A percentile compares a stretch with the other conserved stretches of the same genome.
Evolutionary conservation across 2,888 invertebrate genomes (phyloP).

Genomic region (Ferrisia virgata): DNA sequence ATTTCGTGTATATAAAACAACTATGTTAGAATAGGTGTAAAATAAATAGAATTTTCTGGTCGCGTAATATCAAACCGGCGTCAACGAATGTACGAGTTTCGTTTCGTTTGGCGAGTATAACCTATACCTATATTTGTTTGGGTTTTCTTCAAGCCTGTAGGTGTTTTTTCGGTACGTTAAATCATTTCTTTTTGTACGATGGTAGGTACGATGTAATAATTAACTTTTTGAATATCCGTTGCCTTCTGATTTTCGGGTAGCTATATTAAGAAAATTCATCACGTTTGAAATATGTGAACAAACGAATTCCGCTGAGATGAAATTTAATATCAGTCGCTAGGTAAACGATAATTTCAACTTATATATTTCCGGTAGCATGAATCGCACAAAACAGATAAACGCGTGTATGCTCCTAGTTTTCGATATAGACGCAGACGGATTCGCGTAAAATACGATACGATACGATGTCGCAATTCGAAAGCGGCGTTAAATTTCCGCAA

Average conservation of each 20-base stretch:
- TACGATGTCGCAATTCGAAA: background rate
- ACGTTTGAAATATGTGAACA: background rate
- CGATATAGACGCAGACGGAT: background rate
- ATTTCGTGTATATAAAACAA: constrained; percentile 16
- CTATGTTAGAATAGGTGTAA: constrained; percentile 15
- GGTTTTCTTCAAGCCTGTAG: background rate
- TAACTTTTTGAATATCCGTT: background rate
- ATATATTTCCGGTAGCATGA: background rate
- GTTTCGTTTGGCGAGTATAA: no score
- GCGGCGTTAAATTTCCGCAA: background rate
- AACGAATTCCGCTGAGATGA: background rate
- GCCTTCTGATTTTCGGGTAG: background rate
- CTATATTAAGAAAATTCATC: background rate
- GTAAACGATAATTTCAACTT: background rate
- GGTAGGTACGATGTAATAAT: background rate
- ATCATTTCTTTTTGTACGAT: no score
- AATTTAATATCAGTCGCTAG: background rate
- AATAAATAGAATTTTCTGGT: background rate
- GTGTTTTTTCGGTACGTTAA: no score
- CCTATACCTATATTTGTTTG: background rate
- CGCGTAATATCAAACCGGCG: background rate
- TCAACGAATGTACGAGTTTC: background rate
- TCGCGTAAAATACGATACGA: background rate
- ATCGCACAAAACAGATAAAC: background rate
- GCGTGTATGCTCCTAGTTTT: background rate